Base-by-base conservation (phyloP, 2,888 invertebrate species). In the Lydus trimaculatus region DNA sequence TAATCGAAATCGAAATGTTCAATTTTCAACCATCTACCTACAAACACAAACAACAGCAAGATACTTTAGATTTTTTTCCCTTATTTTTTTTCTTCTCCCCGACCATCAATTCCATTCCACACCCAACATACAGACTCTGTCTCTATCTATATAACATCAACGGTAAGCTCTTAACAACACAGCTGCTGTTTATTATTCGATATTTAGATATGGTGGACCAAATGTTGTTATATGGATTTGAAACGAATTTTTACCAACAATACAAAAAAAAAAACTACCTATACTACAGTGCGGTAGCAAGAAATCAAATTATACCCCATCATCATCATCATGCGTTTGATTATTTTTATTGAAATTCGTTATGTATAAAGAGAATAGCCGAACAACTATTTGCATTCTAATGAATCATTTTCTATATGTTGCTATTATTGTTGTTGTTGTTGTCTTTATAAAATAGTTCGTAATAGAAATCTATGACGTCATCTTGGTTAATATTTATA, bases 101-200 rank as follows among this genome's bases (percentile, higher is more conserved):
- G 52, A 52, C 52, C 52, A 52, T 52, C 52, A 13, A 52, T 25
- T 52, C 13, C 23, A 25, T 25, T 52, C 52, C 52, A 52, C 52
- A 52, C 52, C 52, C 52, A 52, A 52, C 48, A 52, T 25, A 48
- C 4, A 17, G 1, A 52, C 52, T 23, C 23, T 8, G 15, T 15
- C 1, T 15, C 17, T 4, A 7, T 7, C 43, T 15, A 43, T n/a
- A 43, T 8, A 52, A 52, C 52, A 52, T 13, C 23, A 23, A 52
- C 52, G 17, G 33, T 13, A 43, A 43, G 17, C 43, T 17, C 17
- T 36, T 36, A 43, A 52, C 52, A 52, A 52, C 23, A 52, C 52
- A 52, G 52, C 52, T 52, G 52, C 52, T 52, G 52, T 52, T 52
- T 52, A 52, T 52, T 52, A 52, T 52, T 13, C 52, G 52, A 52